phyloP scores from a whole-genome alignment of 2,113 vertebrate species.

The Crotalus viridis region DNA sequence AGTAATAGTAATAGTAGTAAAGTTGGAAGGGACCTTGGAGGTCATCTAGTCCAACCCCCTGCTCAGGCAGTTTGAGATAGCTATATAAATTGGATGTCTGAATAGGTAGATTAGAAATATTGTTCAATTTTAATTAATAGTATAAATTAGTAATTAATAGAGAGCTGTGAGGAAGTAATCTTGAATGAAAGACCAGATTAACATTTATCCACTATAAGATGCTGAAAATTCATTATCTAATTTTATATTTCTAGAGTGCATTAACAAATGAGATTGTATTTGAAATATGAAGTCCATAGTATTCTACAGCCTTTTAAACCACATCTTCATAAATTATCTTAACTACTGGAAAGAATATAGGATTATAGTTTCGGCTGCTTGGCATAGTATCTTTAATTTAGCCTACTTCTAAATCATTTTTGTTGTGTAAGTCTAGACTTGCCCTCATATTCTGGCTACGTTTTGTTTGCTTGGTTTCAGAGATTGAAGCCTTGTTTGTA shows the following conservation, averaged over 20 bases:
- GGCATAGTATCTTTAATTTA: conserved; percentile 43
- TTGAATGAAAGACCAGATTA: conserved; percentile 1
- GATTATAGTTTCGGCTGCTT: conserved; percentile 38
- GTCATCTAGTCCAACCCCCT: too few species aligned
- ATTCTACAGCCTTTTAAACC: conserved; percentile 25
- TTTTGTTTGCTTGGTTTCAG: conserved; percentile 61
- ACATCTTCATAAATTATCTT: not conserved
- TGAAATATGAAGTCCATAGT: not conserved
- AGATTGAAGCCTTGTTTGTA: conserved; percentile 67
- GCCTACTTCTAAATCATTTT: conserved; percentile 7
- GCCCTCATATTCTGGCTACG: conserved; percentile 56
- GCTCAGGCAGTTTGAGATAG: not conserved
- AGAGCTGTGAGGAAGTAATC: not conserved
- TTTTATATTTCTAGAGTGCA: not conserved
- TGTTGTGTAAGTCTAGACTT: conserved; percentile 53
- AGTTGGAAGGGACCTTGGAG: too few species aligned
- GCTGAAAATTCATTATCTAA: conserved; percentile 14
- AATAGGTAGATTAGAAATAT: not conserved
- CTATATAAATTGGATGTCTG: not conserved
- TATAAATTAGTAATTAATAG: not conserved
- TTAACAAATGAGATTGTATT: not conserved
- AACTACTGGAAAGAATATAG: conserved; percentile 37
- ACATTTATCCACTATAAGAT: not conserved
- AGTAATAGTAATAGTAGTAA: too few species aligned
- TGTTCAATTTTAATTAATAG: conserved; percentile 23